Conservation (phyloP, 1,140 invertebrate species). For the Drosophila aff. region DNA sequence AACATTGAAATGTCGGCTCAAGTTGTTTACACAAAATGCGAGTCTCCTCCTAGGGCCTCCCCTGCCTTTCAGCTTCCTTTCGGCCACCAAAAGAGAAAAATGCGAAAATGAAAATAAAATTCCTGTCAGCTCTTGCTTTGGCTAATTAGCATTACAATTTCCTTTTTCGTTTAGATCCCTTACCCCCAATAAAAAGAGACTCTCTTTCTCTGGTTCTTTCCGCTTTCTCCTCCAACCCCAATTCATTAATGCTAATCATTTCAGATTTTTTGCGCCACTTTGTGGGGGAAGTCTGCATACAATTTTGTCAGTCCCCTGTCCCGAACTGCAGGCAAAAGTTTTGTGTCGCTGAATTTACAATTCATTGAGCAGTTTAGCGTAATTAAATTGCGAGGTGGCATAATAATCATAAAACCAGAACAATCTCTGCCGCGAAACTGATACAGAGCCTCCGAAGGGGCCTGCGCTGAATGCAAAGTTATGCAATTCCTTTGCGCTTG, state of each 20-base stretch:
- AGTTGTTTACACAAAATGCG: conserved; percentile 78
- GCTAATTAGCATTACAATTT: conserved; percentile 84
- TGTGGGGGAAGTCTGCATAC: conserved; percentile 59
- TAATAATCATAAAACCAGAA: conserved; percentile 57
- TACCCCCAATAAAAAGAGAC: conserved; percentile 33
- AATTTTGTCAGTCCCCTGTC: conserved; percentile 38
- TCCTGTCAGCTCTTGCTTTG: conserved; percentile 65
- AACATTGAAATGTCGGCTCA: conserved; percentile 79
- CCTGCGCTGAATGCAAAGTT: conserved; percentile 49
- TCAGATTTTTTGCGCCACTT: conserved; percentile 69
- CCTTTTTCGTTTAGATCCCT: conserved; percentile 59
- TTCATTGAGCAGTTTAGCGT: conserved; percentile 81
- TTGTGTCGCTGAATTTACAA: conserved; percentile 68
- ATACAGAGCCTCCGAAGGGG: conserved; percentile 9
- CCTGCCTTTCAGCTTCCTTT: conserved; percentile 3
- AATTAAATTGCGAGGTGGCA: conserved; percentile 77
- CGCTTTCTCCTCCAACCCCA: conserved; percentile 38
- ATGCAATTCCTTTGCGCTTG: conserved; percentile 38
- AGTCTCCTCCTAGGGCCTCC: conserved; percentile 25
- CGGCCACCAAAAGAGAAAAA: conserved; percentile 15
- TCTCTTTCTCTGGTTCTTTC: neutral
- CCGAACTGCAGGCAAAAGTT: conserved; percentile 48
- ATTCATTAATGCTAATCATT: conserved; percentile 84
- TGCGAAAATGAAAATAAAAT: conserved; percentile 55
- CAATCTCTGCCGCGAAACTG: conserved; percentile 35